Percentiles rank a stretch among this genome's conserved stretches.
phyloP scores from a whole-genome alignment of 2,113 vertebrate species.

The Callospermophilus lateralis region DNA sequence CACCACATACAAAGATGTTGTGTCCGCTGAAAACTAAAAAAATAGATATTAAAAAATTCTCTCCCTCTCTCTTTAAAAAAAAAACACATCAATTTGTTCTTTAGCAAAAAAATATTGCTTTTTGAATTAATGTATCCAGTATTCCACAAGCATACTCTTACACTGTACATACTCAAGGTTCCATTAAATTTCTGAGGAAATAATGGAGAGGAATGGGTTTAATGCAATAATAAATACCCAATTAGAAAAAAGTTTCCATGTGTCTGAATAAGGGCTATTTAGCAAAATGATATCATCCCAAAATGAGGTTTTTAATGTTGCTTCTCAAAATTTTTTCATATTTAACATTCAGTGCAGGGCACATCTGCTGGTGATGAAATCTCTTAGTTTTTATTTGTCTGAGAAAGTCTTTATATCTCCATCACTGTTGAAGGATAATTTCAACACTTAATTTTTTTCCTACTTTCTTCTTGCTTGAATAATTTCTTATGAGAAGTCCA shows the following conservation, averaged over 20 bases:
- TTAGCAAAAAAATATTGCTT: neutral
- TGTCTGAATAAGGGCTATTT: too few relatives aligned
- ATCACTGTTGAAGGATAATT: conserved; percentile 13
- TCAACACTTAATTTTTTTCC: neutral
- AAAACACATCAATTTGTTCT: too few relatives aligned
- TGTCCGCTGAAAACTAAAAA: too few relatives aligned
- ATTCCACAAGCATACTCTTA: neutral
- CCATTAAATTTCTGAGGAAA: neutral
- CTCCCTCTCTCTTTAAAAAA: too few relatives aligned
- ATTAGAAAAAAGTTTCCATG: too few relatives aligned
- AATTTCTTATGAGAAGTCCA: neutral
- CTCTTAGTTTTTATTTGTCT: neutral
- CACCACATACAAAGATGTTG: too few relatives aligned
- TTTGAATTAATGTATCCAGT: neutral
- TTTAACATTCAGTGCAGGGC: neutral
- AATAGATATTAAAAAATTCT: too few relatives aligned
- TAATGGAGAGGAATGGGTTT: too few relatives aligned
- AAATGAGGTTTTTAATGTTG: neutral
- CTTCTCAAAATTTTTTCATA: neutral
- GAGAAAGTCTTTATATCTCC: neutral
- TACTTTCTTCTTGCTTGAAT: neutral
- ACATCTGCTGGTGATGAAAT: neutral
- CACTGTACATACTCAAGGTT: neutral
- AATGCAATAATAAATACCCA: too few relatives aligned
- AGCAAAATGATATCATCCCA: too few relatives aligned